These are phyloP conservation scores for Bubalus kerabau DNA, from an alignment of 2,113 vertebrate species.

Conservation along the genomic window DNA sequence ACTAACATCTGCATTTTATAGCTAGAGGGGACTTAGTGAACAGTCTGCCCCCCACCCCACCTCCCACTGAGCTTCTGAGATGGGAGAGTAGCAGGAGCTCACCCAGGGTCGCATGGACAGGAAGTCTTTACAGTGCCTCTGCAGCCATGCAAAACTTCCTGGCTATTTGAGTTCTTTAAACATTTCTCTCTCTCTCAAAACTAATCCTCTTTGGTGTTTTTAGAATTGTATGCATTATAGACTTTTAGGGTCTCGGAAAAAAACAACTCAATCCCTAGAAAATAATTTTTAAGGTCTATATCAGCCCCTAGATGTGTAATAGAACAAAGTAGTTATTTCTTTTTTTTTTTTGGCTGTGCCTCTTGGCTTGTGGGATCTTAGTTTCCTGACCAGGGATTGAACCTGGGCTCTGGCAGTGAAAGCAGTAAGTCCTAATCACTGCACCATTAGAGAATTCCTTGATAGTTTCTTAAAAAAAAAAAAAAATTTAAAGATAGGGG, in stretches of 20 bases:
- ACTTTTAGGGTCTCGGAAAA: background rate
- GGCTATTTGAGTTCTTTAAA: background rate
- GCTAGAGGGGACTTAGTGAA: background rate
- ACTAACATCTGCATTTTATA: background rate
- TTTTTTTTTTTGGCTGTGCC: background rate
- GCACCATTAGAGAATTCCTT: rapidly evolving
- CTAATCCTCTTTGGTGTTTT: background rate
- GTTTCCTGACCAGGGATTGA: background rate
- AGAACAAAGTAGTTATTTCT: background rate
- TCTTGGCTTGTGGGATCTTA: background rate
- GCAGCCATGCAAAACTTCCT: background rate
- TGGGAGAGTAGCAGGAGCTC: background rate
- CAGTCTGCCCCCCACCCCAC: background rate
- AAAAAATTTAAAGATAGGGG: background rate
- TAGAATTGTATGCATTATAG: background rate
- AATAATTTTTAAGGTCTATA: background rate
- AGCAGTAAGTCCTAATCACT: background rate
- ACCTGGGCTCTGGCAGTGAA: background rate
- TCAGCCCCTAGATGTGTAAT: background rate
- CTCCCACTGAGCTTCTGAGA: background rate
- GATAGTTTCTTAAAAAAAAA: background rate
- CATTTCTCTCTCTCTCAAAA: background rate
- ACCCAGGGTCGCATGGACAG: background rate
- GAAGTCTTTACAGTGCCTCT: background rate
- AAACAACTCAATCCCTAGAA: background rate